phyloP scores from a whole-genome alignment of 1,140 invertebrate species.

The Myzus persicae region DNA sequence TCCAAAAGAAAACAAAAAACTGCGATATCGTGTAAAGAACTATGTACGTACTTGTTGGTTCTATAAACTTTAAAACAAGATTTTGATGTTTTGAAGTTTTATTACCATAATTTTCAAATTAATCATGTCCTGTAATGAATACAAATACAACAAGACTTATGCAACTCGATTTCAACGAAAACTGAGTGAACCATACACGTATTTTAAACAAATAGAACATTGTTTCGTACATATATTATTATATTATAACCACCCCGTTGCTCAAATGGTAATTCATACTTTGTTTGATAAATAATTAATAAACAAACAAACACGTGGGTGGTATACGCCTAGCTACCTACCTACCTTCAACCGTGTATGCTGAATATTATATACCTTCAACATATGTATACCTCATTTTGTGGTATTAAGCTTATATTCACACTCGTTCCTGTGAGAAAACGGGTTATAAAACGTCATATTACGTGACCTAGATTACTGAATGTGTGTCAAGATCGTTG shows the following conservation, averaged over 20 bases:
- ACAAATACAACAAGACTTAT: background rate
- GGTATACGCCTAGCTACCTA: background rate
- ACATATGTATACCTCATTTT: background rate
- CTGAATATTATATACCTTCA: too few relatives aligned
- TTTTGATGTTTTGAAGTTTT: too few relatives aligned
- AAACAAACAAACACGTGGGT: background rate
- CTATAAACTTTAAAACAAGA: too few relatives aligned
- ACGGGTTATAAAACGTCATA: background rate
- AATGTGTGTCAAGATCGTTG: background rate
- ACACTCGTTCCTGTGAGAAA: background rate
- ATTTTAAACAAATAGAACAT: background rate
- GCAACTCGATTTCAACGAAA: background rate
- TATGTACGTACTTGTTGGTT: too few relatives aligned
- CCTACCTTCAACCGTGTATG: background rate
- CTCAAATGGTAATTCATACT: background rate
- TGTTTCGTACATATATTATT: background rate
- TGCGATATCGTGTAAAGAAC: too few relatives aligned
- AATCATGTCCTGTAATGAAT: too few relatives aligned
- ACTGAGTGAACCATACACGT: background rate
- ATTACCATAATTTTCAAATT: too few relatives aligned
- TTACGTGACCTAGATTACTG: background rate
- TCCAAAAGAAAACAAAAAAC: too few relatives aligned
- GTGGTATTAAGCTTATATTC: background rate
- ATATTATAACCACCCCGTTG: background rate
- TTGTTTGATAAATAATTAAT: slow-evolving; percentile 6